These are phyloP conservation scores for Calliphora vicina DNA, from an alignment of 1,140 invertebrate genomes.

Conservation along the genomic window DNA sequence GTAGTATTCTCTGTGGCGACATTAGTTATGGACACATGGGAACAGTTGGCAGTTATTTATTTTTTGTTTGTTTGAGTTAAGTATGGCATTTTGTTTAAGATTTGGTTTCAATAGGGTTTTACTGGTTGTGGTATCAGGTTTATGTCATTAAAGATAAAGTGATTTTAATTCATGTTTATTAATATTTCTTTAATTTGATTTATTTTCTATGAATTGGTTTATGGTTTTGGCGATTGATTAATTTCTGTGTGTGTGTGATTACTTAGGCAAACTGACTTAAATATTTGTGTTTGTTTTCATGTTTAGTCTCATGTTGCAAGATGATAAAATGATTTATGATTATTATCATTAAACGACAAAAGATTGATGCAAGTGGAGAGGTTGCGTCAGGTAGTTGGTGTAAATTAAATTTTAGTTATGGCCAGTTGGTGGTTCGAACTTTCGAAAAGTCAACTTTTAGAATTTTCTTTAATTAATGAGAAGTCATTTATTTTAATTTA, in stretches of 20 bases:
- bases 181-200: slow-evolving; percentile 6
- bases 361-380: background rate
- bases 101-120: background rate
- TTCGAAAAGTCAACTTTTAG: no score
- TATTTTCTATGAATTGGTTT: background rate
- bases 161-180: slow-evolving; percentile 11
- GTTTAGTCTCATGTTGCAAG: background rate
- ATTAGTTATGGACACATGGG: slow-evolving; percentile 12
- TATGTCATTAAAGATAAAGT: slow-evolving; percentile 10
- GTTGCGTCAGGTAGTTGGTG: no score
- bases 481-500: no score
- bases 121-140: background rate
- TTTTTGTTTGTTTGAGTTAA: background rate
- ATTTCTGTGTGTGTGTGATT: background rate
- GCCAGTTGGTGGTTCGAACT: no score
- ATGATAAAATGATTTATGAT: background rate
- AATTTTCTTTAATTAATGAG: no score
- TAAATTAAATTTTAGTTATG: no score
- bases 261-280: no score
- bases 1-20: background rate
- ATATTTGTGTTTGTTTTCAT: no score
- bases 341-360: background rate
- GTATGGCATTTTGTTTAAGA: background rate
- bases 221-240: background rate
- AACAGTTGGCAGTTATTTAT: background rate